Percentiles rank a stretch among this genome's conserved stretches.
These are phyloP conservation scores for Synanthedon myopaeformis DNA, from an alignment of 2,888 invertebrate genomes.

Conservation along the genomic window DNA sequence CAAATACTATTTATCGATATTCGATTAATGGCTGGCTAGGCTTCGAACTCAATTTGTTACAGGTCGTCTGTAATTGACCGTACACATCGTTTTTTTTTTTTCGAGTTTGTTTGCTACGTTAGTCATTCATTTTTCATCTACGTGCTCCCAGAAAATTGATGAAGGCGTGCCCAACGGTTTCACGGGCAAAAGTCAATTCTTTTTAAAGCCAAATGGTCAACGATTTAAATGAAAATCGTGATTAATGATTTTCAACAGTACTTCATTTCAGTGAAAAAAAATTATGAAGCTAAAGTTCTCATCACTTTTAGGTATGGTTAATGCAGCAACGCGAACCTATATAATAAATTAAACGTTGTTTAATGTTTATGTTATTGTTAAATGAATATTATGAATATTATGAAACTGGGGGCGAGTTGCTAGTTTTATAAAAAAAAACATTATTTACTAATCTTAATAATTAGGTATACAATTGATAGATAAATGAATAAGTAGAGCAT, in stretches of 20 bases:
- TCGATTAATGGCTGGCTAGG: not conserved
- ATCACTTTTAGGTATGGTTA: too few species aligned
- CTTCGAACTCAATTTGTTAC: not conserved
- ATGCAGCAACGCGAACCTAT: too few species aligned
- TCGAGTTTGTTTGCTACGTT: not conserved
- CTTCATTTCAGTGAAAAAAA: not conserved
- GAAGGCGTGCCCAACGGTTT: not conserved
- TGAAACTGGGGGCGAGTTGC: too few species aligned
- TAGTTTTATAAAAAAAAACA: too few species aligned
- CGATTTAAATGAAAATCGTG: not conserved
- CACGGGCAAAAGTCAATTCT: not conserved
- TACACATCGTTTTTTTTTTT: not conserved
- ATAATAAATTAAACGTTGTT: too few species aligned
- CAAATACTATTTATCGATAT: too few species aligned
- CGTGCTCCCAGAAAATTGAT: not conserved
- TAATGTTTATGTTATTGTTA: too few species aligned
- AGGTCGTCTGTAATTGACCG: constrained; percentile 10
- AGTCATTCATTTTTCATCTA: not conserved
- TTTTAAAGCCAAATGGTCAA: not conserved
- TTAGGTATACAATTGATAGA: too few species aligned
- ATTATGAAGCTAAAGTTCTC: too few species aligned
- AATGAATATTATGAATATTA: too few species aligned
- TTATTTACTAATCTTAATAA: too few species aligned
- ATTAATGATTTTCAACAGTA: not conserved
- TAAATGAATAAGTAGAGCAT: too few species aligned